Conservation (phyloP, 2,113 vertebrate species). For the Scolopax mira region DNA sequence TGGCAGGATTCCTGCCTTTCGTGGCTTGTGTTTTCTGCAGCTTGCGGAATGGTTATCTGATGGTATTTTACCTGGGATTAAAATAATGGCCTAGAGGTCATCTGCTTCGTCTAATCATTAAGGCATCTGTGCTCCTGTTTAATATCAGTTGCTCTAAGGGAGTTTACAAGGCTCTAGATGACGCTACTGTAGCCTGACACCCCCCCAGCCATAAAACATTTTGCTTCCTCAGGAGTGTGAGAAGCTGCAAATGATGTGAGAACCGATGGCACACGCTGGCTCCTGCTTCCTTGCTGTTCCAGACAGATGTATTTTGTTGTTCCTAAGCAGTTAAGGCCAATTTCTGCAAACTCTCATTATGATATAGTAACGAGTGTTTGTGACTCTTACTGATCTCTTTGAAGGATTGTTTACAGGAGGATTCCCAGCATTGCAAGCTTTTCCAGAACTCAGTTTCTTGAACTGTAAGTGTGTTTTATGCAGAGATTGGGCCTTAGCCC, state of each 20-base stretch:
- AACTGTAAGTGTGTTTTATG: not conserved
- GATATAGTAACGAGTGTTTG: not conserved
- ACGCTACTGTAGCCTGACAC: not conserved
- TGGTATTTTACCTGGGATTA: not conserved
- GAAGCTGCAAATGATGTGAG: not conserved
- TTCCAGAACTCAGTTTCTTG: not conserved
- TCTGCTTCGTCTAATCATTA: not conserved
- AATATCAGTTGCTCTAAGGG: not conserved
- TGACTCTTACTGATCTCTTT: not conserved
- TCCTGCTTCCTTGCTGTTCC: not conserved
- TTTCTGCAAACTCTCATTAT: not conserved
- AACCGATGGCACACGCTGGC: not conserved
- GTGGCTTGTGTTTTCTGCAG: not conserved
- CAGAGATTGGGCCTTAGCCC: not conserved
- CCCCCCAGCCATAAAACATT: not conserved
- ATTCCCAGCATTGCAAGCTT: not conserved
- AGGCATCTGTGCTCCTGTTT: not conserved
- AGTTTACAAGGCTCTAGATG: not conserved
- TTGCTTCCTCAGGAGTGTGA: not conserved
- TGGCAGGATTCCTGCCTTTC: not conserved
- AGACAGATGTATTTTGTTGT: not conserved
- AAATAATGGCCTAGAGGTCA: not conserved
- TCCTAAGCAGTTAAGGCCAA: not conserved
- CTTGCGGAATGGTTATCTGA: not conserved
- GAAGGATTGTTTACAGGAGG: not conserved